A percentile compares a stretch with the other conserved stretches of the same genome.
These are phyloP conservation scores for Naja naja DNA, from an alignment of 2,113 vertebrate species.

Conservation along the genomic window DNA sequence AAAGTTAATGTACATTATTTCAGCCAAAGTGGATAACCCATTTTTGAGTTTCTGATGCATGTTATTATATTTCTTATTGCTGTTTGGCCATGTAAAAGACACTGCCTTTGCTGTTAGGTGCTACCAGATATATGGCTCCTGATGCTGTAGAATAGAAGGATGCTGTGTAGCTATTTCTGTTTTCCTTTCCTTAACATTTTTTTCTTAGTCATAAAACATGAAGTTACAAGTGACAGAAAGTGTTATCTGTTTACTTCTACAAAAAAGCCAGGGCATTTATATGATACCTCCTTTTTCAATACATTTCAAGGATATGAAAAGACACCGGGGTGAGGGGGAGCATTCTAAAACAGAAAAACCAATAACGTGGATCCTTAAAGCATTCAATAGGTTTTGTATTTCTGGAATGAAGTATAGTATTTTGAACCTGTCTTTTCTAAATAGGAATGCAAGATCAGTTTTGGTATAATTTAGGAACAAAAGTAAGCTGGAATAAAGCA, in stretches of 20 bases:
- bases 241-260: neutral
- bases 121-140: neutral
- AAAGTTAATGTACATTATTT: neutral
- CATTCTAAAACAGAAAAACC: neutral
- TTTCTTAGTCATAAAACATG: neutral
- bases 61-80: neutral
- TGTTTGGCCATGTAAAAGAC: neutral
- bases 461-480: neutral
- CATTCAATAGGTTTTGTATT: neutral
- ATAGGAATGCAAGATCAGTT: neutral
- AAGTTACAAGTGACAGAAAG: neutral
- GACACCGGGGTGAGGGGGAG: fast-evolving
- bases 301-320: neutral
- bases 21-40: neutral
- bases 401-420: neutral
- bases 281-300: neutral
- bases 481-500: neutral
- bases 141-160: neutral
- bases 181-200: neutral
- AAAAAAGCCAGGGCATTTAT: neutral
- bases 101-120: neutral
- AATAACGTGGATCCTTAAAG: neutral
- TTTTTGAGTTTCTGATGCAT: neutral
- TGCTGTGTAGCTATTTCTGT: neutral
- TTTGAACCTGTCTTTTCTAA: neutral